Base-by-base conservation (phyloP, 2,888 invertebrate species). In the Eledone cirrhosa region DNA sequence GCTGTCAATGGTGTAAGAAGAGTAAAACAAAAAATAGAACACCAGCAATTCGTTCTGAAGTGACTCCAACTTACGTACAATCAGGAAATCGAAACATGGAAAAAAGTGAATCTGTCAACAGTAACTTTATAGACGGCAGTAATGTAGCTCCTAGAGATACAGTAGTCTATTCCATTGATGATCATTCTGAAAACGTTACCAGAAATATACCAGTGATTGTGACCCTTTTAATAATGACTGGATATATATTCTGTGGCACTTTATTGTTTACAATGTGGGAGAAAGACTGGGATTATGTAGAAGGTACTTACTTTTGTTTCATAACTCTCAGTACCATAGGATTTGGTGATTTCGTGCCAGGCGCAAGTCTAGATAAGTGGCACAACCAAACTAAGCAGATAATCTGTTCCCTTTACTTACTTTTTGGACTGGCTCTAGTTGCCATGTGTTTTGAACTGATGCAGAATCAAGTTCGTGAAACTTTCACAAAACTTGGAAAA, bases 251-350 rank as follows among this genome's bases (percentile, higher is more conserved):
- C 87, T 96, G 96, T 78, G 99, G 99, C 22, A 97, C 98, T 0
- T 92, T 96, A 88, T 93, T 99, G 67, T 99, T 99, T 91, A 94
- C 95, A 1, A 92, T 94, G 88, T 98, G 97, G 96, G 98, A 99
- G 80, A 97, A 97, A 22, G 93, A 94, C 48, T 99, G 98, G 98
- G 94, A 94, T 85, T 94, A 95, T 89, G 92, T 99, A 82, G 97
- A 98, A 86, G 97, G 97, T 78, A 91, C 91, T 72, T 91, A 91
- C 83, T 91, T 91, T 86, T 91, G 91, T 80, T 91, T 91, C 83
- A 88, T 91, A 82, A 91, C 91, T 5, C 84, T 91, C 63, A 89
- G 90, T 79, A 91, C 91, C 33, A 90, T 91, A 27, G 91, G 91
- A 0, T 91, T 91, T 81, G 91, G 91, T 1, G 91, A 91, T 82